phyloP scores from a whole-genome alignment of 2,888 invertebrate species.

The Herminia tarsipennalis region DNA sequence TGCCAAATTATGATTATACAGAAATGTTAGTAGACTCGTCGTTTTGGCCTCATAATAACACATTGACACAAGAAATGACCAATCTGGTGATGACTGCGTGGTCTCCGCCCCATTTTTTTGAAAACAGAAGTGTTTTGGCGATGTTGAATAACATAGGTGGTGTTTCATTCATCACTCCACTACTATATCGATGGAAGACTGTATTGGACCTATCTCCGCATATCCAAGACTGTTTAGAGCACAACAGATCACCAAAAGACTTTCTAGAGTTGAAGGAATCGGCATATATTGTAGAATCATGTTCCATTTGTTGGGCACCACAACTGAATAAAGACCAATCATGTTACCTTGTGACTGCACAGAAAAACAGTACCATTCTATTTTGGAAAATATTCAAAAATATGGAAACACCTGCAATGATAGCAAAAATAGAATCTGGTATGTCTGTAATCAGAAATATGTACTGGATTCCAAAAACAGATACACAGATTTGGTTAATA shows the following conservation, averaged over 20 bases:
- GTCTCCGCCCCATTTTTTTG: constrained; percentile 59
- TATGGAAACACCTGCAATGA: constrained; percentile 32
- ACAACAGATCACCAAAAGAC: constrained; percentile 30
- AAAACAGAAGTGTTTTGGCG: constrained; percentile 57
- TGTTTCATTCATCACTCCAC: constrained; percentile 55
- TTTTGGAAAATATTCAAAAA: constrained; percentile 60
- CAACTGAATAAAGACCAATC: constrained; percentile 46
- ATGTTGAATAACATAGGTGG: constrained; percentile 70
- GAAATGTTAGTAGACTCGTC: constrained; percentile 68
- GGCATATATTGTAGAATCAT: constrained; percentile 55
- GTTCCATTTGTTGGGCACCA: constrained; percentile 66
- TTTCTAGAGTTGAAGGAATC: constrained; percentile 55
- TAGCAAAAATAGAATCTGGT: constrained; percentile 43
- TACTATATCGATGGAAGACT: constrained; percentile 50
- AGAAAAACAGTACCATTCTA: constrained; percentile 62
- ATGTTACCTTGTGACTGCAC: constrained; percentile 68
- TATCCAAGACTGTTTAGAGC: constrained; percentile 40
- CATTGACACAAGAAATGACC: constrained; percentile 61
- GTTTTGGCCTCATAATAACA: constrained; percentile 68
- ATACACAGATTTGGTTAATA: constrained; percentile 51
- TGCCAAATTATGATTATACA: constrained; percentile 61
- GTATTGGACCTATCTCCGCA: constrained; percentile 56
- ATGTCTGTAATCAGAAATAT: constrained; percentile 55
- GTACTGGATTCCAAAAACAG: constrained; percentile 55
- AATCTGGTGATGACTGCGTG: constrained; percentile 56